phyloP scores from a whole-genome alignment of 2,797 vertebrate species.

The Loris lydekkerianus region DNA sequence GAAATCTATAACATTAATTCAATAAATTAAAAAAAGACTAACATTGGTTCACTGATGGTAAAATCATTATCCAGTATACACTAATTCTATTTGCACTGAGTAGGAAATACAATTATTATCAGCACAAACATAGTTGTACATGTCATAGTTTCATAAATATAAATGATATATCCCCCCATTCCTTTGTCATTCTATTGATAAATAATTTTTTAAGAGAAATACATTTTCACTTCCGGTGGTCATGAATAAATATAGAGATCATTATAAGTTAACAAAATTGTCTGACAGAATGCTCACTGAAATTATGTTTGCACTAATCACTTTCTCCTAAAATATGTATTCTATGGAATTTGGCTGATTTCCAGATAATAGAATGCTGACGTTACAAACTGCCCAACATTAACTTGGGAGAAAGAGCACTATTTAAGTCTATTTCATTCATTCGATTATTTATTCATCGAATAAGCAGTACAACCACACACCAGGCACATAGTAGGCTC shows the following conservation, averaged over 20 bases:
- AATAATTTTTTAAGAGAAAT: conserved; percentile 59
- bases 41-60: conserved; percentile 42
- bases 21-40: conserved; percentile 46
- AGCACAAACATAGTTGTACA: background rate
- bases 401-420: background rate
- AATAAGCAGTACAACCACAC: background rate
- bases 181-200: conserved; percentile 30
- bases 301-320: conserved; percentile 45
- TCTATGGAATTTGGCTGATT: conserved; percentile 10
- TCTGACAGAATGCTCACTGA: conserved; percentile 39
- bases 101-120: conserved; percentile 57
- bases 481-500: background rate
- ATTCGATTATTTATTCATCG: conserved; percentile 28
- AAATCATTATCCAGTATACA: conserved; percentile 48
- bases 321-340: background rate
- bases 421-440: conserved; percentile 36
- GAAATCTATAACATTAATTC: conserved; percentile 60
- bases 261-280: conserved; percentile 59
- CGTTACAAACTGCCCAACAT: conserved; percentile 40
- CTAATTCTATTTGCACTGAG: conserved; percentile 61
- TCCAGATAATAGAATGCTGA: background rate
- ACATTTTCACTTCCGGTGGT: conserved; percentile 53
- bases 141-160: conserved; percentile 68
- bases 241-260: conserved; percentile 19
- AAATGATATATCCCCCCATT: conserved; percentile 20